Evolutionary conservation across 2,888 invertebrate species (phyloP).

Genomic region (Hesperia comma): DNA sequence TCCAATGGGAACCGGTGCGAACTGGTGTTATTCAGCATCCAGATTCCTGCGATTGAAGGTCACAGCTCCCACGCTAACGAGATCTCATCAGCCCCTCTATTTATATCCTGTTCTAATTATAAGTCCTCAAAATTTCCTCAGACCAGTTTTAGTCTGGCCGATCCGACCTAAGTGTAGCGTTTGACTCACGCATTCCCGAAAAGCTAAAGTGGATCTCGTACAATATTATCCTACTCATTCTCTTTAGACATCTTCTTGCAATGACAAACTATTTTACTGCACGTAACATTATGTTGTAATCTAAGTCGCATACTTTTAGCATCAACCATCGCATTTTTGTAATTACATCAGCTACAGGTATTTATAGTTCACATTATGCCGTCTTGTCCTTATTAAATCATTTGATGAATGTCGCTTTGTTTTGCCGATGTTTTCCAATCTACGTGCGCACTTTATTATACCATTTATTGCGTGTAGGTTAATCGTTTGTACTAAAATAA

Average conservation of each 20-base stretch:
- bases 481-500: slow-evolving; percentile 19
- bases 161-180: slow-evolving; percentile 34
- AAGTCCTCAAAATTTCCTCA: slow-evolving; percentile 59
- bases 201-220: slow-evolving; percentile 22
- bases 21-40: slow-evolving; percentile 56
- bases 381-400: slow-evolving; percentile 28
- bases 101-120: slow-evolving; percentile 72
- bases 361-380: slow-evolving; percentile 35
- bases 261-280: neutral
- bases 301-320: slow-evolving; percentile 6
- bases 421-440: slow-evolving; percentile 24
- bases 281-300: neutral
- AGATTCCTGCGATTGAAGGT: slow-evolving; percentile 69
- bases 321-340: slow-evolving; percentile 36
- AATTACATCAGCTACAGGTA: slow-evolving; percentile 38
- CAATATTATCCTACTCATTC: slow-evolving; percentile 1
- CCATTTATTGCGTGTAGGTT: slow-evolving; percentile 21
- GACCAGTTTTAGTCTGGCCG: slow-evolving; percentile 58
- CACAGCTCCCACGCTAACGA: slow-evolving; percentile 68
- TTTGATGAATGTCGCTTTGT: slow-evolving; percentile 29
- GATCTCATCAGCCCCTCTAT: slow-evolving; percentile 65
- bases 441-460: slow-evolving; percentile 19
- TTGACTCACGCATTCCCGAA: slow-evolving; percentile 40
- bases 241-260: neutral
- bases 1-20: slow-evolving; percentile 57